Percentiles rank a stretch among this genome's conserved stretches.
Evolutionary conservation across 2,888 invertebrate genomes (phyloP).

Genomic region (Apomyelois bistriatella): DNA sequence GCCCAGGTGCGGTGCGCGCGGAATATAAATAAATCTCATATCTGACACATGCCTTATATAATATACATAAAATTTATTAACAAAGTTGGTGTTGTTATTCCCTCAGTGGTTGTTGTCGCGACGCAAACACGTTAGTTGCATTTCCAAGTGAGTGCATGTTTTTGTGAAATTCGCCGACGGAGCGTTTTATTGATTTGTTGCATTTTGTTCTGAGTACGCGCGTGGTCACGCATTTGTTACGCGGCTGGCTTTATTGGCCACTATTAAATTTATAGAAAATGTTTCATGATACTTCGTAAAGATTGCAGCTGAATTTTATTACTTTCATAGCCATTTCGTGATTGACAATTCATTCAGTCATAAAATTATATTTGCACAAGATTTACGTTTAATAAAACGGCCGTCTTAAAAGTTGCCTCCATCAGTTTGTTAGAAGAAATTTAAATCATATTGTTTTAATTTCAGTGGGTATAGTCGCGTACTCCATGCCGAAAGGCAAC

Average conservation of each 20-base stretch:
- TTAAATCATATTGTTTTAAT: slow-evolving; percentile 12
- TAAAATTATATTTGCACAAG: slow-evolving; percentile 4
- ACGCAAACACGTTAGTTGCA: slow-evolving; percentile 27
- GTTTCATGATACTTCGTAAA: slow-evolving; percentile 3
- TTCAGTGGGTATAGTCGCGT: slow-evolving; percentile 90
- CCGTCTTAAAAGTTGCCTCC: neutral
- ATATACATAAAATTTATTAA: slow-evolving; percentile 11
- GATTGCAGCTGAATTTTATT: neutral
- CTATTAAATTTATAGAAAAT: slow-evolving; percentile 8
- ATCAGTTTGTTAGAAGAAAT: too few species aligned
- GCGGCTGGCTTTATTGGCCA: neutral
- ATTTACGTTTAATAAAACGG: slow-evolving; percentile 13
- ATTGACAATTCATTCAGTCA: neutral
- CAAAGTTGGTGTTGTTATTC: slow-evolving; percentile 22
- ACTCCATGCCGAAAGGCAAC: slow-evolving; percentile 94
- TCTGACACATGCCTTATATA: slow-evolving; percentile 12
- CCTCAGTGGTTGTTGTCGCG: slow-evolving; percentile 29
- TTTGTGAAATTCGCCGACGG: slow-evolving; percentile 31
- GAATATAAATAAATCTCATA: slow-evolving; percentile 15
- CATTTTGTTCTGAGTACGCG: slow-evolving; percentile 2
- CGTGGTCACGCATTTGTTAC: slow-evolving; percentile 9
- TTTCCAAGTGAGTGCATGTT: slow-evolving; percentile 29
- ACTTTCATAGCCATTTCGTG: neutral
- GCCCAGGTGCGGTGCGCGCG: slow-evolving; percentile 12
- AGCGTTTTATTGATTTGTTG: slow-evolving; percentile 9